Conservation (phyloP, 92 coral and sea anemone genomes). For the Phenganax marumi region DNA sequence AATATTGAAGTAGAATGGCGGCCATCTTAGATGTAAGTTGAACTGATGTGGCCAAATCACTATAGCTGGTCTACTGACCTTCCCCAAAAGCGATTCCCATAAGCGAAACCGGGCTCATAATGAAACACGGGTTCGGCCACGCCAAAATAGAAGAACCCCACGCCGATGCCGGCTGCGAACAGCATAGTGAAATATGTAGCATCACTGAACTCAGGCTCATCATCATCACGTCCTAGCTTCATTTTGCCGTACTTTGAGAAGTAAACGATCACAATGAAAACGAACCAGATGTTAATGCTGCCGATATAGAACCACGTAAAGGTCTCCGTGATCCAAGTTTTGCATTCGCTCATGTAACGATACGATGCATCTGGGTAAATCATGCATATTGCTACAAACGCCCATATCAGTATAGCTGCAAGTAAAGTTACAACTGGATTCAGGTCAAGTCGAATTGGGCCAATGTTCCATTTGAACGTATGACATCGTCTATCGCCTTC, state of each 20-base stretch:
- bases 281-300: conserved; percentile 76
- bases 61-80: conserved; percentile 40
- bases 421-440: conserved; percentile 72
- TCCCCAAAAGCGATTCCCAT: conserved; percentile 73
- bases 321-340: conserved; percentile 63
- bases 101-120: conserved; percentile 45
- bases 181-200: conserved; percentile 79
- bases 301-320: conserved; percentile 89
- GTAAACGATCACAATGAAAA: conserved; percentile 64
- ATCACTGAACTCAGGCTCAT: conserved; percentile 78
- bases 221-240: conserved; percentile 73
- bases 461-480: conserved; percentile 34
- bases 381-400: conserved; percentile 59
- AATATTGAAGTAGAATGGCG: too few relatives aligned
- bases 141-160: conserved; percentile 73
- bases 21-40: too few relatives aligned
- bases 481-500: conserved; percentile 10
- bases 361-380: conserved; percentile 46
- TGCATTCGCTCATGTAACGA: conserved; percentile 46
- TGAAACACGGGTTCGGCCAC: conserved; percentile 54
- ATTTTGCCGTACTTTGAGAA: conserved; percentile 75
- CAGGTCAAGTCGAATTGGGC: conserved; percentile 51
- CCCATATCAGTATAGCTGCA: conserved; percentile 69
- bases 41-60: too few relatives aligned
- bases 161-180: conserved; percentile 80